These are phyloP conservation scores for Vireo griseus DNA, from an alignment of 2,797 vertebrate genomes.

Conservation along the genomic window DNA sequence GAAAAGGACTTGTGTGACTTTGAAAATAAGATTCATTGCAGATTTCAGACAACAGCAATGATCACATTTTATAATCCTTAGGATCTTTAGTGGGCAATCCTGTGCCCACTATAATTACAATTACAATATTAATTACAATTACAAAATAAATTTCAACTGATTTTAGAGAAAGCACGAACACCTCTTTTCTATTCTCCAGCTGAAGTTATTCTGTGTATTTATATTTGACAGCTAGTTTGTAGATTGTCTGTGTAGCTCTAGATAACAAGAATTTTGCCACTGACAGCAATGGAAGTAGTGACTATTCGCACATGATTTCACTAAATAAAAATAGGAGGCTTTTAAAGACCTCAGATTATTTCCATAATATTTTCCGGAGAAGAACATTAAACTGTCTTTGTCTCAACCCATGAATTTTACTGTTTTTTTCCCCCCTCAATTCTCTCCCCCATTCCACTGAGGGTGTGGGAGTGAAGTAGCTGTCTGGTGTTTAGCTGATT, in stretches of 20 bases:
- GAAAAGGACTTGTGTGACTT: rapidly evolving
- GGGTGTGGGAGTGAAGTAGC: background rate
- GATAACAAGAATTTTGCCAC: background rate
- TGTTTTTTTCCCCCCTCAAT: rapidly evolving
- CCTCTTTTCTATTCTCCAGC: background rate
- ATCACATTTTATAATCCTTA: background rate
- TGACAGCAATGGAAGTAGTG: background rate
- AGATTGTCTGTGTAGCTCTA: background rate
- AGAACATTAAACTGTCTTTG: background rate
- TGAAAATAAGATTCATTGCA: background rate
- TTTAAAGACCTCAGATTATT: background rate
- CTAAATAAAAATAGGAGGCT: background rate
- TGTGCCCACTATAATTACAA: background rate
- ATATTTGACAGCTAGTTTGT: background rate
- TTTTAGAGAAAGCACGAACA: background rate
- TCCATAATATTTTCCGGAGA: background rate
- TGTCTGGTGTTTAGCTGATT: too few species aligned
- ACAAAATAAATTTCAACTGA: background rate
- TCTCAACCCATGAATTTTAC: background rate
- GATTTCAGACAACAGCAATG: background rate
- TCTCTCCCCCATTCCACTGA: background rate
- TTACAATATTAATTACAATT: background rate
- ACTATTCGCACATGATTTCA: background rate
- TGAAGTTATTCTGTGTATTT: background rate
- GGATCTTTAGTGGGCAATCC: background rate